A percentile compares a stretch with the other conserved stretches of the same genome.
These are phyloP conservation scores for Ophion obscuratus DNA, from an alignment of 2,888 invertebrate species.

Conservation along the genomic window DNA sequence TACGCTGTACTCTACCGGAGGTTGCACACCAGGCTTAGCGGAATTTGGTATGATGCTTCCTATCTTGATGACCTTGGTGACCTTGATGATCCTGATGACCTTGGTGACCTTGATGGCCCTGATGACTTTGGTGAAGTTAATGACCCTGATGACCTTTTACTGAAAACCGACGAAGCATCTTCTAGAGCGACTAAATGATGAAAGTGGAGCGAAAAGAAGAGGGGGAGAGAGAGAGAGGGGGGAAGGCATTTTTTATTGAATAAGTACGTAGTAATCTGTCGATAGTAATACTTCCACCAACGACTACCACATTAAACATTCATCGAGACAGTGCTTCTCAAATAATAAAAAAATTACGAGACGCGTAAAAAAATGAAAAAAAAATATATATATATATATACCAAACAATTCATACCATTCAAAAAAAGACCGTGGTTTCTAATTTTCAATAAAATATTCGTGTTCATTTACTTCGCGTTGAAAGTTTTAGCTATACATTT, in stretches of 20 bases:
- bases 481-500: neutral
- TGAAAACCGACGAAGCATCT: neutral
- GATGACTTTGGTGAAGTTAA: too few relatives aligned
- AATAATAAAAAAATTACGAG: too few relatives aligned
- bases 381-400: too few relatives aligned
- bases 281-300: neutral
- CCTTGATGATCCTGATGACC: too few relatives aligned
- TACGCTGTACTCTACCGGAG: slow-evolving; percentile 35
- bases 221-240: slow-evolving; percentile 5
- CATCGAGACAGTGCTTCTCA: neutral
- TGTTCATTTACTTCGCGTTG: neutral
- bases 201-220: neutral
- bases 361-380: too few relatives aligned
- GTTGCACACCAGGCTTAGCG: slow-evolving; percentile 17
- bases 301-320: neutral
- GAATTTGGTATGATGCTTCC: slow-evolving; percentile 43
- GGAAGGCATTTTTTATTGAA: too few relatives aligned
- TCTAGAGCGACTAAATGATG: too few relatives aligned
- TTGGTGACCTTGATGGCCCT: neutral
- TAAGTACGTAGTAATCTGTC: neutral
- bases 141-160: neutral
- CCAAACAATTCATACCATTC: too few relatives aligned
- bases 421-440: neutral
- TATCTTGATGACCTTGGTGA: slow-evolving; percentile 14
- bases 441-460: neutral